Evolutionary conservation across 92 coral and sea anemone genomes (phyloP), one percentile per base, ranked within the genome.

Genomic region (Paragorgia papillata): DNA sequence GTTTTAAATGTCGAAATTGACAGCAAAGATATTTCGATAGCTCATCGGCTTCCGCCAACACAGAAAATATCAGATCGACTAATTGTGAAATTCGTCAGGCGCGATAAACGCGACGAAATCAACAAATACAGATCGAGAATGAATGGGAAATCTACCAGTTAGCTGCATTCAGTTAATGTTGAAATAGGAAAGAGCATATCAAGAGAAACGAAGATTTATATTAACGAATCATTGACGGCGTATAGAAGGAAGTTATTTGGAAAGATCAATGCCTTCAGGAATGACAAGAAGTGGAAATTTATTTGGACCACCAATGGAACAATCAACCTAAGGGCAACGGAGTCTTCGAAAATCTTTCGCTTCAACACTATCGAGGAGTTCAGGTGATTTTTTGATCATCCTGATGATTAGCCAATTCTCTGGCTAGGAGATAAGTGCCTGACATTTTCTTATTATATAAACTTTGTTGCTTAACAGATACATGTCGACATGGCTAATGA

Each of bases 281-380:
- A 84, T 33, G 66, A 57, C 6, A 41, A 79, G 44, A 37, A 79
- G 13, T 79, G 37, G 48, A 84, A 79, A 69, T 79, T 56, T 61
- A 17, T 83, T 50, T 83, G 79, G 83, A 77, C 77, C 17, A 25
- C 67, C 1, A 83, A 83, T 67, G 87, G 83, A 19, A 83, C 39
- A 30, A 83, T 83, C 19, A 46, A 64, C 53, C 60, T 83, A 12
- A 18, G 69, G 48, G 8, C 77, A 25, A 33, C 43, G 9, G 83
- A 77, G 18, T 27, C 61, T 18, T 63, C 79, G 9, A 28, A 51
- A 28, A 34, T 56, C 26, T 31, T 40, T 49, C 59, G 34, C 26
- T 74, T 82, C 39, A 75, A 57, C 28, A 82, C 54, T 21, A 8
- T 53, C 30, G 86, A 82, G 13, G 75, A 41, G 25, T 74, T 82